A percentile compares a stretch with the other conserved stretches of the same genome.
These are phyloP conservation scores for Acropora tenuis DNA, from an alignment of 64 coral and sea anemone species.

Conservation along the genomic window DNA sequence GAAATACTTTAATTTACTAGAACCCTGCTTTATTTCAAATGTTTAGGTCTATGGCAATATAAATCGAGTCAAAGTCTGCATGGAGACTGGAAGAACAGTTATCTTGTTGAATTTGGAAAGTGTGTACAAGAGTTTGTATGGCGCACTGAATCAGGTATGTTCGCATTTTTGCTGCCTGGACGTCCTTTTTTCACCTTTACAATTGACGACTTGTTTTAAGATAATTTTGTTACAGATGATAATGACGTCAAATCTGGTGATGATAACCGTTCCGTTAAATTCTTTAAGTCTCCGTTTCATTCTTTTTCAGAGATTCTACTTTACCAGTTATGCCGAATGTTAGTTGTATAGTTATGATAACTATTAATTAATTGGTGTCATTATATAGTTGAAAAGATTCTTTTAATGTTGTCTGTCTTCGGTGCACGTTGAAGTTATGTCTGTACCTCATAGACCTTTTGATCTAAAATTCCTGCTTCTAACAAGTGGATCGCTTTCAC, in stretches of 20 bases:
- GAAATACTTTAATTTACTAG: neutral
- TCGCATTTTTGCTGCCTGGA: neutral
- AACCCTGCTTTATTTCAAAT: neutral
- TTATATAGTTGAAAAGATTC: neutral
- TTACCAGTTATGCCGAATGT: neutral
- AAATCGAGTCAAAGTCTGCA: slow-evolving; percentile 86
- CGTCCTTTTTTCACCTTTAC: no score
- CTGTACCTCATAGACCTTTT: no score
- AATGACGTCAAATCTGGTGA: no score
- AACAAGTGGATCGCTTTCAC: no score
- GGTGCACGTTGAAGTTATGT: no score
- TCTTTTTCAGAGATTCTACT: no score
- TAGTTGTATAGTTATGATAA: neutral
- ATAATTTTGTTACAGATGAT: no score
- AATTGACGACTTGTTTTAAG: no score
- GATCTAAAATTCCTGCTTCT: no score
- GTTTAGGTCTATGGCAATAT: slow-evolving; percentile 82
- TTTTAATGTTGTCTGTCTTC: no score
- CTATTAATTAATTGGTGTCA: neutral
- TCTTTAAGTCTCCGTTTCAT: no score
- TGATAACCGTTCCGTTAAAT: no score
- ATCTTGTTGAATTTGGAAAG: slow-evolving; percentile 86
- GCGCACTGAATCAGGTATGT: slow-evolving; percentile 81
- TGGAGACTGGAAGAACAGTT: slow-evolving; percentile 83
- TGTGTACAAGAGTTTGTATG: slow-evolving; percentile 84